These are phyloP conservation scores for Procambarus virginalis DNA, from an alignment of 1,140 invertebrate species.

Conservation along the genomic window DNA sequence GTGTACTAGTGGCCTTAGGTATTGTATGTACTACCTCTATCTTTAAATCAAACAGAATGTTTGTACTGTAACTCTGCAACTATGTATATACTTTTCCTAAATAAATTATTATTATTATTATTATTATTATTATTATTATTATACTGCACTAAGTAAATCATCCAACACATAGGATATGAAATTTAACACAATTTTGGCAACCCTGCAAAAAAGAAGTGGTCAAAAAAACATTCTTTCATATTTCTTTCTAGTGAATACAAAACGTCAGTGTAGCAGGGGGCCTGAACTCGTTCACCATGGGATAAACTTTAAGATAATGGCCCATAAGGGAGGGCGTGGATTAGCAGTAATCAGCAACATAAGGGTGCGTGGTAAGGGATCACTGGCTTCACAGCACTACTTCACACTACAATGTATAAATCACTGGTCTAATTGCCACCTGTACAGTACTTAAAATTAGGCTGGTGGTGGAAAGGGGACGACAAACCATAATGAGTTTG, in stretches of 20 bases:
- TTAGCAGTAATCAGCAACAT: constrained; percentile 15
- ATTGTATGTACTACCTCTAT: no score
- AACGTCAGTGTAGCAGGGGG: background rate
- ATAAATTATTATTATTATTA: no score
- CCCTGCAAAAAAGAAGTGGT: background rate
- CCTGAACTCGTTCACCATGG: background rate
- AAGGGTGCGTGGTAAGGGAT: constrained; percentile 16
- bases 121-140: no score
- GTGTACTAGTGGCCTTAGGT: no score
- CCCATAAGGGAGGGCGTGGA: constrained; percentile 4
- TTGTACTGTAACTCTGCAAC: no score
- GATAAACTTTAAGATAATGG: constrained; percentile 21
- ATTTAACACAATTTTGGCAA: background rate
- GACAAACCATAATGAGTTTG: background rate
- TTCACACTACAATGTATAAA: background rate
- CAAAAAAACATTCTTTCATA: background rate
- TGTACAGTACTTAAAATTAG: background rate
- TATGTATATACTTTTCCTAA: no score
- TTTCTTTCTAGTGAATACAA: background rate
- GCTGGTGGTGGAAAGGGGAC: background rate
- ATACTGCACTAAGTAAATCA: no score
- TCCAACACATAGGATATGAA: no score
- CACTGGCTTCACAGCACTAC: background rate
- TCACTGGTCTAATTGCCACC: constrained; percentile 6
- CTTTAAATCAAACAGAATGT: no score